Conservation (phyloP, 2,113 vertebrate genomes). For the Sinocyclocheilus maitianheensis region DNA sequence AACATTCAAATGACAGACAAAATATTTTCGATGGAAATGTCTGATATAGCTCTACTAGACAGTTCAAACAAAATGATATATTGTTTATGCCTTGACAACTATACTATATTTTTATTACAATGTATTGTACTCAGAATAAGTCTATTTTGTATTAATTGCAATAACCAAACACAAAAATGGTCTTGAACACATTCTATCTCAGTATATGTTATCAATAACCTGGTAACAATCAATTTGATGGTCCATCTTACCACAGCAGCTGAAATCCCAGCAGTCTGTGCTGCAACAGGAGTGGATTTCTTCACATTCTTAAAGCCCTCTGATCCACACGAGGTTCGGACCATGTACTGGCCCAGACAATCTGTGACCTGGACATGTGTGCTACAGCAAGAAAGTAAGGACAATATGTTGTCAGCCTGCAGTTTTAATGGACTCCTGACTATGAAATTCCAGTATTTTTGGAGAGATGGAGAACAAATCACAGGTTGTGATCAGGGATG, state of each 20-base stretch:
- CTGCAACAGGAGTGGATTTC: constrained; percentile 87
- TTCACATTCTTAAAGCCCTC: constrained; percentile 92
- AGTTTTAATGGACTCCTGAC: no score
- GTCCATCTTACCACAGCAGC: constrained; percentile 80
- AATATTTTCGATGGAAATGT: neutral
- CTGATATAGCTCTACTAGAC: neutral
- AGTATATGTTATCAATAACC: neutral
- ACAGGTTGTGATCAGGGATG: no score
- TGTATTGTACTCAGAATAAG: neutral
- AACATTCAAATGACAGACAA: neutral
- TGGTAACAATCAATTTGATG: no score
- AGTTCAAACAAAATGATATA: neutral
- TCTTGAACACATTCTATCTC: neutral
- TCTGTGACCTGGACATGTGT: constrained; percentile 89
- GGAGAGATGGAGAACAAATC: no score
- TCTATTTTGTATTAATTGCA: no score
- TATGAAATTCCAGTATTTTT: no score
- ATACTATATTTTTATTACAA: neutral
- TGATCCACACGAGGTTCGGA: constrained; percentile 84
- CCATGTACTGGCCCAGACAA: constrained; percentile 70
- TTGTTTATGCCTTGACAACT: neutral
- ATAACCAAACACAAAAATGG: neutral
- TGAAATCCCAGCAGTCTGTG: constrained; percentile 87
- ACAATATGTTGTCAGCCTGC: neutral
- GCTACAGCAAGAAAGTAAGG: constrained; percentile 66